Base-by-base conservation (phyloP, 1,140 invertebrate species). In the Solenopsis fugax region DNA sequence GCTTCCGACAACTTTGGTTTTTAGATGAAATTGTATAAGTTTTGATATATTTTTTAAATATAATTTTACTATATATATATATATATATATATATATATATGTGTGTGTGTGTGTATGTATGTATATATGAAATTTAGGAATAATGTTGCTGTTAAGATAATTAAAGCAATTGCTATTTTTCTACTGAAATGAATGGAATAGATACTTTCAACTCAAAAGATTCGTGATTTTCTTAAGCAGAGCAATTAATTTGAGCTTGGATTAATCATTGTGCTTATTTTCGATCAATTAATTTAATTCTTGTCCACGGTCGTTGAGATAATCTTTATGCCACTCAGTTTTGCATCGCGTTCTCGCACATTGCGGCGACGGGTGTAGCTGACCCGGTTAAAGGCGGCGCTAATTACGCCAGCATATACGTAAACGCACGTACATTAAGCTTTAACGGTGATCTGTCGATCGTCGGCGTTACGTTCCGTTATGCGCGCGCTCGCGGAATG, bases 371-470 rank as follows among this genome's bases (percentile, higher is more conserved):
- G 41, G n/a, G 34, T 54, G 7, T 45, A 29, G 65, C 76, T 64
- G 54, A 64, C 50, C 73, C 21, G 48, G 62, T 80, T 81, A 65
- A 85, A 29, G 56, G 52, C 87, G 52, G 12, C 50, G 87, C 56
- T 89, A 89, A 89, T 89, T 89, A 89, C 62, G 24, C 64, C 16
- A 12, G 60, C 58, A 24, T 58, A 60, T 69, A 62, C 65, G 24
- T 71, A 88, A 84, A 62, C 67, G 85, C 54, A 12, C 54, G 72
- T 85, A 60, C 69, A 34, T 72, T 60, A 62, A 73, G 80, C 13
- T 89, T 89, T 89, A 89, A 89, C 88, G 87, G 88, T 88, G 80
- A 60, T 78, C 84, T 50, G 65, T 67, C 54, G 78, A 77, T 89
- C 54, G 56, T 56, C 48, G 50, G 54, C 50, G 73, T 67, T 58